A percentile compares a stretch with the other conserved stretches of the same genome.
Conservation (phyloP, 2,888 invertebrate species). For the Homarus gammarus region DNA sequence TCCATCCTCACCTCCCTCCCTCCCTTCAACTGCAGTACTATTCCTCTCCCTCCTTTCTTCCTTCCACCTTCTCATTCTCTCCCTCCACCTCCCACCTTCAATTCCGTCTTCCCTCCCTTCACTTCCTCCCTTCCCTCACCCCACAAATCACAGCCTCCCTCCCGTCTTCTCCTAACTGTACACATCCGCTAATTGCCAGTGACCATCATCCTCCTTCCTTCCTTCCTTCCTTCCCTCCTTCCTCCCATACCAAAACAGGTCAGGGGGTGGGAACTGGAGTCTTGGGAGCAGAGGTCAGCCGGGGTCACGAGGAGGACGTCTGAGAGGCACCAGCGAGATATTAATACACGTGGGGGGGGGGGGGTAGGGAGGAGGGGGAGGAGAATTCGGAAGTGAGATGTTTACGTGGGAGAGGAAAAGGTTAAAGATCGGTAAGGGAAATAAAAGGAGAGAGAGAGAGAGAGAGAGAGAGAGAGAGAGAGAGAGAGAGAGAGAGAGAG, state of each 20-base stretch:
- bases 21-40: no score
- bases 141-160: background rate
- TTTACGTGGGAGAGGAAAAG: background rate
- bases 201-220: background rate
- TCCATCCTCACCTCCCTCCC: background rate
- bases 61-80: background rate
- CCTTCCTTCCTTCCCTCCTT: background rate
- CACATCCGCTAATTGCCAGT: slow-evolving; percentile 8
- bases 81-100: background rate
- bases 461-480: no score
- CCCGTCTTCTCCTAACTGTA: no score
- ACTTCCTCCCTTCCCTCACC: background rate
- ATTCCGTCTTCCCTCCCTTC: background rate
- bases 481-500: no score
- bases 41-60: no score
- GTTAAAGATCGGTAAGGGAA: background rate
- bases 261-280: background rate
- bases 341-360: background rate
- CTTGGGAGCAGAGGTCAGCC: background rate
- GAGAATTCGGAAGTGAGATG: background rate
- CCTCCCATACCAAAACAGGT: background rate
- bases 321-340: no score
- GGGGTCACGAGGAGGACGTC: background rate
- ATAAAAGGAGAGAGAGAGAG: background rate
- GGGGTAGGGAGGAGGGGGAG: no score